Conservation (phyloP, 2,797 vertebrate species). For the Harpagifer antarcticus region DNA sequence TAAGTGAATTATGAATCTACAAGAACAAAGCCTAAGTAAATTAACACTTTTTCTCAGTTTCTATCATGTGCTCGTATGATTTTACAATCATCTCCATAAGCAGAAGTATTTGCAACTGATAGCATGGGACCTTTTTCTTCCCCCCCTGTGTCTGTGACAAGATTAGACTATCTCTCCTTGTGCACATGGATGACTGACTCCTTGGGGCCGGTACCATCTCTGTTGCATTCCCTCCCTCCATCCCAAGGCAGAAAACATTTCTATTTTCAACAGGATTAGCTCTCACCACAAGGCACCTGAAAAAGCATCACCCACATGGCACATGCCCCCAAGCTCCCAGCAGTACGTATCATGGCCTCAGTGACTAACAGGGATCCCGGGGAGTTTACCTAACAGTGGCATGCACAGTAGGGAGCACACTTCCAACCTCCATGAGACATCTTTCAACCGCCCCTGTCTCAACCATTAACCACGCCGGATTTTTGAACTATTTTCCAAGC, state of each 20-base stretch:
- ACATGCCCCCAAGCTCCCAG: conserved; percentile 41
- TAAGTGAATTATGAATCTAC: conserved; percentile 45
- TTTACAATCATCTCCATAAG: conserved; percentile 68
- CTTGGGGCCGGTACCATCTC: conserved; percentile 66
- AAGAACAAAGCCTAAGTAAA: conserved; percentile 19
- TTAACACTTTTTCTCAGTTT: conserved; percentile 28
- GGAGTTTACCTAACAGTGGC: conserved; percentile 58
- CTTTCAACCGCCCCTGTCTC: conserved; percentile 15
- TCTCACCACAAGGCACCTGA: conserved; percentile 78
- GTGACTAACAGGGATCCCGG: conserved; percentile 63
- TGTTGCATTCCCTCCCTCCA: conserved; percentile 44
- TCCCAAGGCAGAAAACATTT: conserved; percentile 76
- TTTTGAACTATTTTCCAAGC: conserved; percentile 7
- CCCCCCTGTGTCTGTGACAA: conserved; percentile 70
- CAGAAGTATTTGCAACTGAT: conserved; percentile 64
- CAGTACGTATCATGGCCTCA: conserved; percentile 53
- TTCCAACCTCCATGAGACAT: conserved; percentile 21
- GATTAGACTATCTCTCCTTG: conserved; percentile 81
- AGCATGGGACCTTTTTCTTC: conserved; percentile 47
- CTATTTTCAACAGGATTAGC: conserved; percentile 81
- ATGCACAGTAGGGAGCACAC: conserved; percentile 23
- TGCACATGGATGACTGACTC: conserved; percentile 83
- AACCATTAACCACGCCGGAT: conserved; percentile 23
- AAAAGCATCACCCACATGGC: conserved; percentile 55
- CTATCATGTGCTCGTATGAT: conserved; percentile 45